Conservation (phyloP, 2,113 vertebrate genomes). For the Pituophis catenifer region DNA sequence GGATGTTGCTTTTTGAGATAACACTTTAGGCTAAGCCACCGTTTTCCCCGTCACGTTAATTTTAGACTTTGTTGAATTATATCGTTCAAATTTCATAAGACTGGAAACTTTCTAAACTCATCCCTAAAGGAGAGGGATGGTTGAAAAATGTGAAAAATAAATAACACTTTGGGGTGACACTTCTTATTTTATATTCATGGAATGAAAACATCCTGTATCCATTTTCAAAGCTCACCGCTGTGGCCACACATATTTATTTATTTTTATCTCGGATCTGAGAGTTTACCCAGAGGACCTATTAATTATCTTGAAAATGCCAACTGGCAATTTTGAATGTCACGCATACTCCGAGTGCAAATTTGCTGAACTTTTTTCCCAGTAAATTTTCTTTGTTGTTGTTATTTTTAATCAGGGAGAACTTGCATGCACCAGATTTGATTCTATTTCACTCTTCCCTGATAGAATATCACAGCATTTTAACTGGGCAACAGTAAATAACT, state of each 20-base stretch:
- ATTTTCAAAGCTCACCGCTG: neutral
- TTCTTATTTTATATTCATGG: neutral
- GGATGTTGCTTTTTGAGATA: neutral
- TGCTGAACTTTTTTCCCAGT: constrained; percentile 29
- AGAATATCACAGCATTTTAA: neutral
- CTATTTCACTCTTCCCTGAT: rapidly evolving
- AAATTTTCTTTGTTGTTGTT: constrained; percentile 15
- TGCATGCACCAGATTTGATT: rapidly evolving
- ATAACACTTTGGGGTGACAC: neutral
- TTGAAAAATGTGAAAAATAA: no score
- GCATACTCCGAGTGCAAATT: neutral
- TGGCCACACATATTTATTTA: rapidly evolving
- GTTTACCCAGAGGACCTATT: rapidly evolving
- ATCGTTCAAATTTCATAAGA: neutral
- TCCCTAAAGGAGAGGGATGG: no score
- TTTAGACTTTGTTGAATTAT: neutral
- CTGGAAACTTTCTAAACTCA: no score
- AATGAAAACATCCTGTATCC: neutral
- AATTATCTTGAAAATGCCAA: neutral
- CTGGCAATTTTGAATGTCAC: rapidly evolving
- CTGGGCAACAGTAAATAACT: rapidly evolving
- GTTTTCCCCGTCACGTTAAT: rapidly evolving
- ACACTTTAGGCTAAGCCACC: neutral
- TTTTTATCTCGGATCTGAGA: rapidly evolving
- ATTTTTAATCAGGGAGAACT: rapidly evolving